These are phyloP conservation scores for Stenoptilia bipunctidactyla DNA, from an alignment of 2,888 invertebrate genomes.

Conservation along the genomic window DNA sequence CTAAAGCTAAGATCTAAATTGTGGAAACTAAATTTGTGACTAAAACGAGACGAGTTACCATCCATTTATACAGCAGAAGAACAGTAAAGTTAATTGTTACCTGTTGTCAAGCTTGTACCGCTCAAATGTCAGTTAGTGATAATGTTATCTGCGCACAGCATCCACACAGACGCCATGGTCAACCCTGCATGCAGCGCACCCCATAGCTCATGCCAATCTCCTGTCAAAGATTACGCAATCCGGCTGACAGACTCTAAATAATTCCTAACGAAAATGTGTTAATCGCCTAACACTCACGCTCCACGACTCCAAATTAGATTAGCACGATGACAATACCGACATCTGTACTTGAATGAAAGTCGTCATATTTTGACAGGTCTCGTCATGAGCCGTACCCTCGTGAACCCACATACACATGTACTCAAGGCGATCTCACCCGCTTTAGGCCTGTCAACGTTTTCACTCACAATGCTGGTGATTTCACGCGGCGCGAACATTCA, in stretches of 20 bases:
- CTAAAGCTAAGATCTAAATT: no score
- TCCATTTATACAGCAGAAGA: no score
- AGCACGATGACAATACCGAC: conserved; percentile 59
- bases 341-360: conserved; percentile 59
- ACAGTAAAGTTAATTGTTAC: no score
- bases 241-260: conserved; percentile 64
- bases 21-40: no score
- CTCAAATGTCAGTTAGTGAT: no score
- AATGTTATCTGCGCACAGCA: not conserved
- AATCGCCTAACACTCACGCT: conserved; percentile 67
- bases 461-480: conserved; percentile 60
- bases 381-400: conserved; percentile 52
- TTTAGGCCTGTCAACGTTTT: conserved; percentile 38
- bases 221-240: conserved; percentile 69
- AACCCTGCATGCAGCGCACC: conserved; percentile 29
- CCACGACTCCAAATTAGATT: conserved; percentile 62
- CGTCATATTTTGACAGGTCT: conserved; percentile 71
- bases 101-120: no score
- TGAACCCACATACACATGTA: conserved; percentile 68
- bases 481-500: conserved; percentile 69
- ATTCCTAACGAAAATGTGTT: conserved; percentile 69
- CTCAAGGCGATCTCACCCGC: conserved; percentile 27
- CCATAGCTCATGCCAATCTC: conserved; percentile 58
- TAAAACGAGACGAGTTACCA: no score
- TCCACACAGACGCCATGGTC: not conserved